These are phyloP conservation scores for Scaptomyza flava DNA, from an alignment of 2,888 invertebrate genomes.

Conservation along the genomic window DNA sequence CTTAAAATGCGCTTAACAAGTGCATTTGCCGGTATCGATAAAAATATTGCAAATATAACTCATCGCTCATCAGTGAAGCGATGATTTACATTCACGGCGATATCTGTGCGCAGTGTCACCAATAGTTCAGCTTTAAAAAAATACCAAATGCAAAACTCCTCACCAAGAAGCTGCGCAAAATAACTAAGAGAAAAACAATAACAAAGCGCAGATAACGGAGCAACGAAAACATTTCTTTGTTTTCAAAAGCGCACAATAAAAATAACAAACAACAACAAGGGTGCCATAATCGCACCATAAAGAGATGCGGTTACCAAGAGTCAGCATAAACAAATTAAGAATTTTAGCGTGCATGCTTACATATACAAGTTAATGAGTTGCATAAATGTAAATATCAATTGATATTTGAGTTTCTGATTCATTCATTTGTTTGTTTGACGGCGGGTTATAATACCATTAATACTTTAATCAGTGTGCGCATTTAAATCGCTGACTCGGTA, in stretches of 20 bases:
- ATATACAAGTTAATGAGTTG: not conserved
- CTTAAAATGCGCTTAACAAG: constrained; percentile 50
- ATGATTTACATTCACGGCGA: not conserved
- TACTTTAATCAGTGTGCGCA: constrained; percentile 42
- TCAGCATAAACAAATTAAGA: constrained; percentile 8
- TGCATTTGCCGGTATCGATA: constrained; percentile 50
- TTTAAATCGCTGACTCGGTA: constrained; percentile 16
- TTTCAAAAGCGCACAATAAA: constrained; percentile 24
- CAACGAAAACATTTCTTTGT: constrained; percentile 45
- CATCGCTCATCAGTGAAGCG: not conserved
- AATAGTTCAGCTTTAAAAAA: not conserved
- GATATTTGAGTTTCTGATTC: constrained; percentile 47
- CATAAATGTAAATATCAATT: constrained; percentile 10
- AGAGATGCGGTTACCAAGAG: constrained; percentile 22
- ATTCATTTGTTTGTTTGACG: constrained; percentile 52
- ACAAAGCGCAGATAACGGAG: constrained; percentile 40
- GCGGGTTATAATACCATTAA: constrained; percentile 21
- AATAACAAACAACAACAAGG: constrained; percentile 15
- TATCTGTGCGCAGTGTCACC: constrained; percentile 12
- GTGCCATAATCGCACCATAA: constrained; percentile 23
- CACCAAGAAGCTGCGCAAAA: constrained; percentile 37
- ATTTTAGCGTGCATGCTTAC: not conserved
- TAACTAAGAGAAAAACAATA: constrained; percentile 27
- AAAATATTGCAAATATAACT: not conserved
- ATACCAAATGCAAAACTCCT: constrained; percentile 5